Base-by-base conservation (phyloP, 2,797 vertebrate genomes). In the Sparus aurata region DNA sequence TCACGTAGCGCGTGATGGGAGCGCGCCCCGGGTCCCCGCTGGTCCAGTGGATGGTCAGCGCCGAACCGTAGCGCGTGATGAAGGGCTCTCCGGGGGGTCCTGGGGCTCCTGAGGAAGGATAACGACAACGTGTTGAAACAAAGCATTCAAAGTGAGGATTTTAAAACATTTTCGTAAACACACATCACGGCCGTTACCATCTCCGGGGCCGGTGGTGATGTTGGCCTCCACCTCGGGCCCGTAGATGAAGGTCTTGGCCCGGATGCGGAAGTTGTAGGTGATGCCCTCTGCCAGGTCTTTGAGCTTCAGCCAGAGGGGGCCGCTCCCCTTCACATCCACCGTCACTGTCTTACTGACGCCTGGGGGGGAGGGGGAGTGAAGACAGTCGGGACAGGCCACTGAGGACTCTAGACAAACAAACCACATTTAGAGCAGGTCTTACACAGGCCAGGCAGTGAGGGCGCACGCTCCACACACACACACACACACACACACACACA, bases 321-420 rank as follows among this genome's bases (percentile, higher is more conserved):
- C 96, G 71, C 79, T 95, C 12, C 97, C 97, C 92, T 97, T 99
- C 94, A 99, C 98, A 0, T 99, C 98, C 94, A 99, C 97, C 0
- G 97, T 99, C 77, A 99, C 98, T 0, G 98, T 98, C 95, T 98
- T 99, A 95, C 98, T 99, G 90, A 99, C 96, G 1, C 98, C 98
- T 98, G 95, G 27, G 60, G 93, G 93, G 91, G 93, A 94, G 90
- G 92, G 92, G 93, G 93, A 95, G 94, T 93, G 92, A 74, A 93
- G 94, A 94, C 94, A 95, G 87, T 95, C 94, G 93, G 86, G 92
- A 95, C 93, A 96, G 92, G 93, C 93, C 95, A 94, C 92, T 89
- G 94, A 95, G 75, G 94, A 92, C 74, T 92, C 94, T 94, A 79
- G 90, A 93, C 86, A 91, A 88, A 95, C 92, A 93, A 85, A 93